Conservation (phyloP, 1,140 invertebrate genomes). For the Trachymyrmex cornetzi region DNA sequence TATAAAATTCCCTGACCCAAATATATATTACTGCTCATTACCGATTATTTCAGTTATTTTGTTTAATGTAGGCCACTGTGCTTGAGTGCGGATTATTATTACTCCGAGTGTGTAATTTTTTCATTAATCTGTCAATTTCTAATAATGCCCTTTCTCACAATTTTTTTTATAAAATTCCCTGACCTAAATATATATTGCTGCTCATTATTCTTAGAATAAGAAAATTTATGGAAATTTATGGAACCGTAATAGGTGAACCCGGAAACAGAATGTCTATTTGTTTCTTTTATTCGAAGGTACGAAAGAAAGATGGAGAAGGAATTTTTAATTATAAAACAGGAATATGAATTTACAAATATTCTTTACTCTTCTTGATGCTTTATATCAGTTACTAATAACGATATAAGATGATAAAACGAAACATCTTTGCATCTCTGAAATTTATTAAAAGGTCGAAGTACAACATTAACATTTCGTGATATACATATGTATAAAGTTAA, state of each 20-base stretch:
- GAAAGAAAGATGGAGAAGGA: neutral
- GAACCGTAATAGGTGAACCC: neutral
- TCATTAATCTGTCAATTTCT: neutral
- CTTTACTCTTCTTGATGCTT: neutral
- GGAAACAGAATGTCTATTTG: neutral
- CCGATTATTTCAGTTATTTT: slow-evolving; percentile 1
- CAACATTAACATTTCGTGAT: neutral
- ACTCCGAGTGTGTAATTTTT: neutral
- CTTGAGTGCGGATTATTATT: neutral
- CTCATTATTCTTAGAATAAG: neutral
- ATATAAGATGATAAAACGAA: neutral
- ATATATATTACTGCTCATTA: neutral
- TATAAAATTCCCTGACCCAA: neutral
- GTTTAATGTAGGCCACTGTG: neutral
- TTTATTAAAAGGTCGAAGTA: neutral
- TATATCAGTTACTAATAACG: neutral
- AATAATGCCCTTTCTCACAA: neutral
- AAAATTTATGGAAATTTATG: slow-evolving; percentile 15
- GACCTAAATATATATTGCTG: neutral
- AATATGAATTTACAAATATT: neutral
- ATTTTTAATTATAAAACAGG: neutral
- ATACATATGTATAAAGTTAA: neutral
- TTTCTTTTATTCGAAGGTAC: slow-evolving; percentile 3
- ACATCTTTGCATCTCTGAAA: neutral
- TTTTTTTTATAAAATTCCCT: slow-evolving; percentile 15